These are phyloP conservation scores for Heptranchias perlo DNA, from an alignment of 2,113 vertebrate species.

Conservation along the genomic window DNA sequence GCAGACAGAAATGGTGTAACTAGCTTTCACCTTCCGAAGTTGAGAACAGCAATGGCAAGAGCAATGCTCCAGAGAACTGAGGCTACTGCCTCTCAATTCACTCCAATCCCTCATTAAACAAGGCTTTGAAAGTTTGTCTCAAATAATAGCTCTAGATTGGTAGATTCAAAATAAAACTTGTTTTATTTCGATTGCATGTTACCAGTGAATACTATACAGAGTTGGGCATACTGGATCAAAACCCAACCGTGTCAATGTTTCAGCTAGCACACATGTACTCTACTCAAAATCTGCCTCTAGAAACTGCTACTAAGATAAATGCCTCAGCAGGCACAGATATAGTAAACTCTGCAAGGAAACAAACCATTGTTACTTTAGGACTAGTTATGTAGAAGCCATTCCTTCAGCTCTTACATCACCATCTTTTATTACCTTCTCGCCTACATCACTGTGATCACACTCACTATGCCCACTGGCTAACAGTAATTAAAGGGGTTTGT, in stretches of 20 bases:
- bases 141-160: background rate
- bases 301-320: background rate
- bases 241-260: background rate
- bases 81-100: background rate
- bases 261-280: background rate
- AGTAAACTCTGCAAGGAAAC: background rate
- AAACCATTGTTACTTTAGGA: background rate
- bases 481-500: background rate
- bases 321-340: background rate
- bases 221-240: background rate
- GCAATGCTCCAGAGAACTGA: background rate
- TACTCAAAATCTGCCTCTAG: background rate
- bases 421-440: background rate
- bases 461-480: background rate
- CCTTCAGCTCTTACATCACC: background rate
- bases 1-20: background rate
- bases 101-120: background rate
- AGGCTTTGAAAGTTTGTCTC: background rate
- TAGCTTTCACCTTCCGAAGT: background rate
- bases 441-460: constrained; percentile 24
- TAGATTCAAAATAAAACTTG: background rate
- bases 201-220: background rate
- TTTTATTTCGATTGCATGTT: background rate
- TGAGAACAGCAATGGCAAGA: background rate
- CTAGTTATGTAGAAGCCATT: background rate